Conservation (phyloP, 2,888 invertebrate genomes). For the Caradrina kadenii region DNA sequence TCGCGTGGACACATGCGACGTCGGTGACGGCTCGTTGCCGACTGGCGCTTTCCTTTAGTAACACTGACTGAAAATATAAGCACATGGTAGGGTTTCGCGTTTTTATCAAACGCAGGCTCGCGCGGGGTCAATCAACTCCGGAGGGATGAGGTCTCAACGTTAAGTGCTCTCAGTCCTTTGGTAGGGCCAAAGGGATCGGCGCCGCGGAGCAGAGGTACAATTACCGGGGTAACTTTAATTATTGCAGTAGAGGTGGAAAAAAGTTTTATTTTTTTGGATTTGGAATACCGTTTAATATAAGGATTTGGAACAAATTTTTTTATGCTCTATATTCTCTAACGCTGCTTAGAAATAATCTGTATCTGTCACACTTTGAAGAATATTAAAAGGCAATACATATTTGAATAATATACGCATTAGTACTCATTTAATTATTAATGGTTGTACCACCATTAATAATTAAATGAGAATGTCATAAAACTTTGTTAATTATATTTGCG, state of each 20-base stretch:
- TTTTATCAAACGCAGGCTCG: conserved; percentile 81
- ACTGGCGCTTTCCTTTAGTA: conserved; percentile 78
- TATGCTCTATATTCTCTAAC: no score
- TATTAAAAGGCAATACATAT: conserved; percentile 6
- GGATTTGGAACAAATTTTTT: neutral
- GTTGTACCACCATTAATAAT: no score
- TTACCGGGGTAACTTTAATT: conserved; percentile 53
- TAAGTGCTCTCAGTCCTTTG: conserved; percentile 70
- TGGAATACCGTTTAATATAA: neutral
- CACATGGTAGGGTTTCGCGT: conserved; percentile 77
- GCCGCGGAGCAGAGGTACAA: conserved; percentile 28
- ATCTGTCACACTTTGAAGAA: neutral
- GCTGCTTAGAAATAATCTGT: neutral
- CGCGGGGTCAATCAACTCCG: conserved; percentile 82
- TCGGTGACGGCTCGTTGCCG: conserved; percentile 75
- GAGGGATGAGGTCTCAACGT: conserved; percentile 76
- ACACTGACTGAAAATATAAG: conserved; percentile 83
- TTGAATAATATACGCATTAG: neutral
- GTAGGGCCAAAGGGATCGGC: conserved; percentile 35
- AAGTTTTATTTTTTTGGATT: neutral
- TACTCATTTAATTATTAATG: conserved; percentile 13
- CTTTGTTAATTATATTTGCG: conserved; percentile 25
- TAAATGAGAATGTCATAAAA: conserved; percentile 28
- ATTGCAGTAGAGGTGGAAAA: conserved; percentile 37
- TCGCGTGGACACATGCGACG: conserved; percentile 65